A percentile compares a stretch with the other conserved stretches of the same genome.
phyloP scores from a whole-genome alignment of 2,797 vertebrate species.

The Chaetodon trifasciatus region DNA sequence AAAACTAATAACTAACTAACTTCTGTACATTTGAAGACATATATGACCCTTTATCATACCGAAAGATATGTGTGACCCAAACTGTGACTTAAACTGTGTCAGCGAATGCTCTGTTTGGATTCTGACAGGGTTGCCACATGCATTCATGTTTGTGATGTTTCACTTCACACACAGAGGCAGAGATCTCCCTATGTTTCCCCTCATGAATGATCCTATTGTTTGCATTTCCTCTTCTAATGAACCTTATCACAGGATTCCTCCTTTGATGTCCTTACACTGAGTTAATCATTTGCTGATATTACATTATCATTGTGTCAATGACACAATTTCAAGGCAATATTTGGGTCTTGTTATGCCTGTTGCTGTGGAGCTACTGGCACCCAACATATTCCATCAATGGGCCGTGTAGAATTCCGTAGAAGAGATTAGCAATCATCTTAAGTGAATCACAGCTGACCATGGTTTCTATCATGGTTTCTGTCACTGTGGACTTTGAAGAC shows the following conservation, averaged over 20 bases:
- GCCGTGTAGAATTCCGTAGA: no score
- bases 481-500: no score
- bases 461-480: background rate
- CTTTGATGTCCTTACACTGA: background rate
- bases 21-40: no score
- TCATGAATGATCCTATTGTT: background rate
- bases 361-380: background rate
- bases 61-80: background rate
- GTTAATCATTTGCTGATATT: background rate
- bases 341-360: background rate
- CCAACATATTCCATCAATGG: background rate
- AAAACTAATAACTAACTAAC: no score
- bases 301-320: background rate
- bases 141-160: background rate
- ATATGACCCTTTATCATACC: background rate
- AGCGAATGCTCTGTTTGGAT: no score
- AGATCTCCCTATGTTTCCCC: background rate
- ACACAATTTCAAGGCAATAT: background rate
- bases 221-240: background rate
- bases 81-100: background rate
- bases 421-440: no score
- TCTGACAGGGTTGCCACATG: background rate
- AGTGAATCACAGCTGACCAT: background rate
- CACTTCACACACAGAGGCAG: background rate
- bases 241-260: background rate